These are phyloP conservation scores for Orchesella cincta DNA, from an alignment of 1,140 invertebrate genomes.

Conservation along the genomic window DNA sequence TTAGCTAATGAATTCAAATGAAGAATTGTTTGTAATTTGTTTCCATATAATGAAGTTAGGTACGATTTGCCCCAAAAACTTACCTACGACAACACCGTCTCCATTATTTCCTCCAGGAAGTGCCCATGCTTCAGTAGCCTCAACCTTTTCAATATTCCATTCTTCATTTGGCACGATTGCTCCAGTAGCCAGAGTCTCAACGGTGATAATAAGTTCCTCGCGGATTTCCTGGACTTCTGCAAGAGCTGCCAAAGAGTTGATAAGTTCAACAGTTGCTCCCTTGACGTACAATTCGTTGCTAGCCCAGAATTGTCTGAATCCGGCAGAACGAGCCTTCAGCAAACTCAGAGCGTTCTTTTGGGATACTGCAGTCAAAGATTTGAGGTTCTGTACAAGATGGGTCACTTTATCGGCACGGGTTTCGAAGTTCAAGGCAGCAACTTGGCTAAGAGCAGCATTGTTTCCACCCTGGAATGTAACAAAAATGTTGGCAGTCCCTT, in stretches of 20 bases:
- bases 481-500: conserved; percentile 8
- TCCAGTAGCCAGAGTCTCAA: background rate
- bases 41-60: too few species aligned
- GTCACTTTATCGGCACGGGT: background rate
- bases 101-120: conserved; percentile 36
- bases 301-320: conserved; percentile 16
- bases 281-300: conserved; percentile 33
- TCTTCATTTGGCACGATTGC: background rate
- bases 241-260: background rate
- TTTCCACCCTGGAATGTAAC: conserved; percentile 19
- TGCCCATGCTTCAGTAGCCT: conserved; percentile 24
- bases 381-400: background rate
- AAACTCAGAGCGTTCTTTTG: background rate
- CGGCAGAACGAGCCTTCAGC: background rate
- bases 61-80: too few species aligned
- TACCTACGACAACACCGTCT: conserved; percentile 5
- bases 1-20: too few species aligned
- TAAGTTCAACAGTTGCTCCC: background rate
- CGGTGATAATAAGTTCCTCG: conserved; percentile 6
- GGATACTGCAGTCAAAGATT: background rate
- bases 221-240: conserved; percentile 21
- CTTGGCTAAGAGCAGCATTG: background rate
- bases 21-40: too few species aligned
- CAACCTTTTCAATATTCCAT: conserved; percentile 25
- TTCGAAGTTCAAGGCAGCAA: background rate